A percentile compares a stretch with the other conserved stretches of the same genome.
These are phyloP conservation scores for Nomada fucata DNA, from an alignment of 2,888 invertebrate species.

Conservation along the genomic window DNA sequence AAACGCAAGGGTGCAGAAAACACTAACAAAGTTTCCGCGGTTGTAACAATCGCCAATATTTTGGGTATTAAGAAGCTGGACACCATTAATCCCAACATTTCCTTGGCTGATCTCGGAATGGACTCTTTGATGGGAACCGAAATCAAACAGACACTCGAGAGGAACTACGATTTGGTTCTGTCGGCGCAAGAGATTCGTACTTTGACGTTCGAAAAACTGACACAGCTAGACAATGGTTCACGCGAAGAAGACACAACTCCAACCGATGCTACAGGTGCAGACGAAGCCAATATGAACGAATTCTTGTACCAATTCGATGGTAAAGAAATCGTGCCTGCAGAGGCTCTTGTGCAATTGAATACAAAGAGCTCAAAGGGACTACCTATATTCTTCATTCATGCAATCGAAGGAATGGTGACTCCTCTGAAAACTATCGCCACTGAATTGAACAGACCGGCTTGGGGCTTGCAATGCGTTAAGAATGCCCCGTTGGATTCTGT, in stretches of 20 bases:
- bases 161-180: constrained; percentile 95
- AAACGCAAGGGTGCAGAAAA: constrained; percentile 88
- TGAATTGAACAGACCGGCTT: constrained; percentile 90
- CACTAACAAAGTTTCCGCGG: constrained; percentile 87
- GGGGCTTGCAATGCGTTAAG: constrained; percentile 95
- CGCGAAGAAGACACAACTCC: constrained; percentile 60
- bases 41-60: constrained; percentile 94
- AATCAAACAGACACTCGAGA: constrained; percentile 97
- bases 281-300: constrained; percentile 42
- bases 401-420: constrained; percentile 94
- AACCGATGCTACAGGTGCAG: neutral
- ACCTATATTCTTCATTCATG: constrained; percentile 90
- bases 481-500: constrained; percentile 91
- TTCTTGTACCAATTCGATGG: constrained; percentile 85
- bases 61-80: constrained; percentile 94
- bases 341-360: constrained; percentile 89
- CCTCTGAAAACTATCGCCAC: constrained; percentile 90
- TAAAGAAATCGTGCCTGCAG: constrained; percentile 90
- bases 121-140: constrained; percentile 99
- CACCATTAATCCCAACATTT: constrained; percentile 90
- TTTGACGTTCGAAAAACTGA: constrained; percentile 91
- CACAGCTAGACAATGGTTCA: constrained; percentile 84
- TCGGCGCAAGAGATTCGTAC: constrained; percentile 96
- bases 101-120: constrained; percentile 97
- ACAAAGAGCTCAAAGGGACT: constrained; percentile 84